Base-by-base conservation (phyloP, 2,888 invertebrate genomes). In the Alcis repandata region DNA sequence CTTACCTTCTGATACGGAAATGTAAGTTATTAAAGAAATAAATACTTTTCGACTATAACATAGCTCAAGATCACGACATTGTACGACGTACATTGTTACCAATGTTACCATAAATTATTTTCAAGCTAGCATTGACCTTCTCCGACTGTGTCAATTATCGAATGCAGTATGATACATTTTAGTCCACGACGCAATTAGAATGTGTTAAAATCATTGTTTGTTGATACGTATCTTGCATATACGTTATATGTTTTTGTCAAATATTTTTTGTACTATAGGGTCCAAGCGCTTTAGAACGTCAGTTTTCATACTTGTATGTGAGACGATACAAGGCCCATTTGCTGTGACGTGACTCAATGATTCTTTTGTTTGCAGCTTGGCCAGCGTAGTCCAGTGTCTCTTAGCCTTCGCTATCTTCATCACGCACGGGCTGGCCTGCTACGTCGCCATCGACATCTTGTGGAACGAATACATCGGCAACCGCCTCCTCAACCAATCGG, bases 361-460 rank as follows among this genome's bases (percentile, higher is more conserved):
- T 46, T 22, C 36, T 10, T 48, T 59, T 60, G 15, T 59, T 73
- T 68, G 1, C 85, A 97, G 97, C 9, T 88, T 96, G 56, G 96
- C 96, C 0, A 96, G 96, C 83, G 94, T 95, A 15, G 97, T 96
- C 0, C 96, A 97, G 82, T 92, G 95, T 15, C 94, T 97, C 78
- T 86, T 97, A 52, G 96, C 97, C 0, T 89, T 96, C 70, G 96
- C 97, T 0, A 98, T 99, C 74, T 98, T 96, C 89, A 95, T 99
- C 59, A 97, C 98, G 0, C 99, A 99, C 85, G 97, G 97, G 0
- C 93, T 99, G 38, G 98, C 99, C 79, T 97, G 98, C 87, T 99
- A 99, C 88, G 99, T 99, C 1, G 98, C 99, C 8, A 96, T 99
- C 76, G 97, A 98, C 79, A 98, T 99, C 72, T 94, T 97, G 49